A percentile compares a stretch with the other conserved stretches of the same genome.
phyloP scores from a whole-genome alignment of 2,888 invertebrate species.

The Synergus itoensis region DNA sequence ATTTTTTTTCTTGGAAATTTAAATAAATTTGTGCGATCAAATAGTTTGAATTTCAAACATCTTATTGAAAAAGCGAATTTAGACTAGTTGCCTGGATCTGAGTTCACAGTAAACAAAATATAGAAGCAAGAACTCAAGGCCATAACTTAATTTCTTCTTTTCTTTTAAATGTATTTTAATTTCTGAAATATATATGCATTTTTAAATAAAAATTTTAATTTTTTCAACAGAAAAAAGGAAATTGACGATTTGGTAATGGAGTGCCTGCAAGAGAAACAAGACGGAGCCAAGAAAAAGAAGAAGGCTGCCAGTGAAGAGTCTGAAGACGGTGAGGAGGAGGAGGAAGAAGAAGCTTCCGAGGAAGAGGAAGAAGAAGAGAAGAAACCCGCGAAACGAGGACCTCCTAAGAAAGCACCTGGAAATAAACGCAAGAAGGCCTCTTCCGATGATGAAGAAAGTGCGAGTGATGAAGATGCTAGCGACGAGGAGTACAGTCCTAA shows the following conservation, averaged over 20 bases:
- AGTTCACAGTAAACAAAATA: not conserved
- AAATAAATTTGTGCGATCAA: not conserved
- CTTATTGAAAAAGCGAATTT: not conserved
- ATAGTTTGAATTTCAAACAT: not conserved
- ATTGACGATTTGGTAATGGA: conserved; percentile 94
- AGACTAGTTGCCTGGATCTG: not conserved
- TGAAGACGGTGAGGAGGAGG: conserved; percentile 79
- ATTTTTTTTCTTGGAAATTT: not conserved
- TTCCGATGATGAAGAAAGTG: conserved; percentile 79
- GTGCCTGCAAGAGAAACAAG: conserved; percentile 80
- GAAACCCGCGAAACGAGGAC: conserved; percentile 80
- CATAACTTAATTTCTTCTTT: not conserved
- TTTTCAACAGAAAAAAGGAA: conserved; percentile 85
- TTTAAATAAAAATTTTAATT: not conserved
- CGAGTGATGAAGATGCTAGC: conserved; percentile 79
- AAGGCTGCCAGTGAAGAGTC: conserved; percentile 76
- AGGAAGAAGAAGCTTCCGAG: conserved; percentile 78
- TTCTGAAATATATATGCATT: too few species aligned
- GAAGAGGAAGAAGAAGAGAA: conserved; percentile 80
- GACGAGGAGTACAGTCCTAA: conserved; percentile 83
- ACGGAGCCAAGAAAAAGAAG: conserved; percentile 77
- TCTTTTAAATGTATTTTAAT: not conserved
- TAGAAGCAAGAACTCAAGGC: not conserved
- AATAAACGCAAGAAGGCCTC: conserved; percentile 80
- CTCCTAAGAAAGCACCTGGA: conserved; percentile 79